Evolutionary conservation across 2,888 invertebrate genomes (phyloP).

Genomic region (Erebia palarica): DNA sequence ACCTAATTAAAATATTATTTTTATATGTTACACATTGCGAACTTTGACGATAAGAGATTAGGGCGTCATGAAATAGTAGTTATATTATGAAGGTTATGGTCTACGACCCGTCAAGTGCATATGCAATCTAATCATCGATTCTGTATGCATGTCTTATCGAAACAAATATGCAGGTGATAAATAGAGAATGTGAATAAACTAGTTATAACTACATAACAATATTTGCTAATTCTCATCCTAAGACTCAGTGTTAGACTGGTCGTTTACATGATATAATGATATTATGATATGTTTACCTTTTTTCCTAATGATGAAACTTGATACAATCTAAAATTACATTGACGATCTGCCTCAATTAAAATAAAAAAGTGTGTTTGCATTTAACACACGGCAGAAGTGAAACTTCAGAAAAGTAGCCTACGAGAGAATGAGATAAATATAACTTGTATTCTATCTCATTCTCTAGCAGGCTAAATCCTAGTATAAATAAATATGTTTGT

Average conservation of each 20-base stretch:
- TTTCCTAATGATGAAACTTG: too few species aligned
- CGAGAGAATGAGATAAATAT: too few species aligned
- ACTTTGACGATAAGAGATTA: slow-evolving; percentile 8
- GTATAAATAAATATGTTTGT: too few species aligned
- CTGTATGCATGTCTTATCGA: slow-evolving; percentile 40
- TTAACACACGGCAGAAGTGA: too few species aligned
- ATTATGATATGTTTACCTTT: too few species aligned
- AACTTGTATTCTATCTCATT: too few species aligned
- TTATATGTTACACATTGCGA: background rate
- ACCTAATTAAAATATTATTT: background rate
- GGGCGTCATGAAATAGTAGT: background rate
- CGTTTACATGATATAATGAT: too few species aligned
- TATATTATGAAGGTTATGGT: slow-evolving; percentile 13
- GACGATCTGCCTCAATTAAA: too few species aligned
- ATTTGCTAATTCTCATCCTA: slow-evolving; percentile 11
- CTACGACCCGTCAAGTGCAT: slow-evolving; percentile 34
- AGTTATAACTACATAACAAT: background rate
- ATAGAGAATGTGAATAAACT: slow-evolving; percentile 20
- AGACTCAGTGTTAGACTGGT: slow-evolving; percentile 15
- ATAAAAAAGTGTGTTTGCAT: too few species aligned
- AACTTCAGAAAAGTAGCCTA: too few species aligned
- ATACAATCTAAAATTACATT: too few species aligned
- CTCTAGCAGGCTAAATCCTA: too few species aligned
- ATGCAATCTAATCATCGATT: slow-evolving; percentile 28
- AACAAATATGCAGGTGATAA: slow-evolving; percentile 47